phyloP scores from a whole-genome alignment of 2,797 vertebrate species.

The Sebastes steindachneri region DNA sequence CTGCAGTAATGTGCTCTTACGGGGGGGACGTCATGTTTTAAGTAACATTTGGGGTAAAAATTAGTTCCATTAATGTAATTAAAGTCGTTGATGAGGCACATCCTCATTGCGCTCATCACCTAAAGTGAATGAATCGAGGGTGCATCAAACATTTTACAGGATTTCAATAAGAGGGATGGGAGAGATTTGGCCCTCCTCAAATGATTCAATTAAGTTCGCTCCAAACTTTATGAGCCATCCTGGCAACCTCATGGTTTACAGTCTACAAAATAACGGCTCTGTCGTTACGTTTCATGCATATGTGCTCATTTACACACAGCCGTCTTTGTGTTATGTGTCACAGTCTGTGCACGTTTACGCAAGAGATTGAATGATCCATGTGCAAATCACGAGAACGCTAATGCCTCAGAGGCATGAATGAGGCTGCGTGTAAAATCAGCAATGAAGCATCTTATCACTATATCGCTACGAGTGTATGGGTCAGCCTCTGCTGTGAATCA shows the following conservation, averaged over 20 bases:
- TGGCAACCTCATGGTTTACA: not conserved
- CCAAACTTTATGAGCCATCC: not conserved
- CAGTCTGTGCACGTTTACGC: not conserved
- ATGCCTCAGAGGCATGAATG: slow-evolving; percentile 8
- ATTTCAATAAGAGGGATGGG: slow-evolving; percentile 8
- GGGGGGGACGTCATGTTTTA: not conserved
- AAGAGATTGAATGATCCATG: slow-evolving; percentile 15
- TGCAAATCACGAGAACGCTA: slow-evolving; percentile 8
- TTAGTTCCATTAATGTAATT: slow-evolving; percentile 23
- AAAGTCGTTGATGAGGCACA: slow-evolving; percentile 43
- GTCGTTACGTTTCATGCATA: not conserved
- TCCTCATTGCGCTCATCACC: slow-evolving; percentile 33
- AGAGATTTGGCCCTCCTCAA: not conserved
- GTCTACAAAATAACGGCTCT: not conserved
- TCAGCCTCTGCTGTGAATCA: not conserved
- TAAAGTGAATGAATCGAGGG: slow-evolving; percentile 35
- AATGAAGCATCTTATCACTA: slow-evolving; percentile 10
- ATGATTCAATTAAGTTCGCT: slow-evolving; percentile 1
- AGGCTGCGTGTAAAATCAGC: slow-evolving; percentile 18
- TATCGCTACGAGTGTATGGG: not conserved
- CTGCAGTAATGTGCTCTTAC: not conserved
- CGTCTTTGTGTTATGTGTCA: not conserved
- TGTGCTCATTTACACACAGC: not conserved
- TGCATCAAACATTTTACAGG: slow-evolving; percentile 31
- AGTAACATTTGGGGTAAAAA: slow-evolving; percentile 18